Percentiles rank a stretch among this genome's conserved stretches.
phyloP scores from a whole-genome alignment of 2,888 invertebrate genomes.

The Bibio marci region DNA sequence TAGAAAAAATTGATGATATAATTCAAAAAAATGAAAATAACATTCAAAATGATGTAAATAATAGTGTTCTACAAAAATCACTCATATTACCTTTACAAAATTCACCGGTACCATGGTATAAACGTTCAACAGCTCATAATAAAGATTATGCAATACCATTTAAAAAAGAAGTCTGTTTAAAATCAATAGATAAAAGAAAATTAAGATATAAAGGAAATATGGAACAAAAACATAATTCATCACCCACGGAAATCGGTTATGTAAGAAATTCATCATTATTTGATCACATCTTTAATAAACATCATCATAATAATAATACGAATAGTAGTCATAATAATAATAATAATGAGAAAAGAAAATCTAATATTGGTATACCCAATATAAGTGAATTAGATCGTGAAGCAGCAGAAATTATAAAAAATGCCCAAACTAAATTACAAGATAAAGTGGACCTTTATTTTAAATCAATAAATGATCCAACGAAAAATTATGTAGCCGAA shows the following conservation, averaged over 20 bases:
- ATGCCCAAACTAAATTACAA: slow-evolving; percentile 12
- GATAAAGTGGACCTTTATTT: slow-evolving; percentile 13
- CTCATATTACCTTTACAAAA: slow-evolving; percentile 24
- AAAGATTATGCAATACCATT: slow-evolving; percentile 12
- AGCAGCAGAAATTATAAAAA: slow-evolving; percentile 43
- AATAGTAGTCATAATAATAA: slow-evolving; percentile 9
- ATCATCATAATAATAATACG: slow-evolving; percentile 12
- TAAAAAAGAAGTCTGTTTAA: slow-evolving; percentile 13
- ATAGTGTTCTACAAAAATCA: too few species aligned
- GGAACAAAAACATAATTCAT: slow-evolving; percentile 20
- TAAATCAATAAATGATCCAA: too few species aligned
- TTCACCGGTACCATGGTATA: slow-evolving; percentile 49
- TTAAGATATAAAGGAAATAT: slow-evolving; percentile 3
- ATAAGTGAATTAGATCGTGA: slow-evolving; percentile 67
- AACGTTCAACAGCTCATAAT: slow-evolving; percentile 27
- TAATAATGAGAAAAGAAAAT: slow-evolving; percentile 34
- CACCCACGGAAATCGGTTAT: slow-evolving; percentile 35
- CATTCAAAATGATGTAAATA: too few species aligned
- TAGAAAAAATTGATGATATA: too few species aligned
- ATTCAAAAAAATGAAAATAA: too few species aligned
- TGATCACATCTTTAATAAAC: slow-evolving; percentile 17
- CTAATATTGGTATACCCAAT: slow-evolving; percentile 45
- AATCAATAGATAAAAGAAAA: slow-evolving; percentile 20
- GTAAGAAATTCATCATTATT: slow-evolving; percentile 32
- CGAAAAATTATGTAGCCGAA: too few species aligned